Conservation (phyloP, 2,797 vertebrate species). For the Ctenopoma kingsleyae region DNA sequence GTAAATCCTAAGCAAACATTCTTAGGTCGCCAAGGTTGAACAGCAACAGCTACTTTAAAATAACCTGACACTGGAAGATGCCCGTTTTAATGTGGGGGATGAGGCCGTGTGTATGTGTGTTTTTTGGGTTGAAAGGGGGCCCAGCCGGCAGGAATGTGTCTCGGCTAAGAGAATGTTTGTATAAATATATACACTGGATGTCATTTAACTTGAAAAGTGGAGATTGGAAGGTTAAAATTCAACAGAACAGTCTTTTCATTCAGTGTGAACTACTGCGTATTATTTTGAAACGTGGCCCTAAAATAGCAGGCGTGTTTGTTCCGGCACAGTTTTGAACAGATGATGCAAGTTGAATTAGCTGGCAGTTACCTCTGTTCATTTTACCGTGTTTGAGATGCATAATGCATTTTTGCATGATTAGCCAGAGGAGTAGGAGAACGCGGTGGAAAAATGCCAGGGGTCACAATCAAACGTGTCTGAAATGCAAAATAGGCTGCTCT, state of each 20-base stretch:
- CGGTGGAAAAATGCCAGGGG: conserved; percentile 33
- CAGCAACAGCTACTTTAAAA: conserved; percentile 76
- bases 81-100: conserved; percentile 44
- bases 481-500: conserved; percentile 43
- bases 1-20: conserved; percentile 82
- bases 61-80: conserved; percentile 63
- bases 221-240: conserved; percentile 12
- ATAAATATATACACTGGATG: conserved; percentile 25
- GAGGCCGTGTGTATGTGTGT: neutral
- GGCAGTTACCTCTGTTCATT: conserved; percentile 32
- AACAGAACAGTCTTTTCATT: conserved; percentile 24
- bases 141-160: conserved; percentile 35
- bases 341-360: conserved; percentile 34
- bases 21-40: conserved; percentile 74
- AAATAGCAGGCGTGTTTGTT: conserved; percentile 24
- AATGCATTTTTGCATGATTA: conserved; percentile 22
- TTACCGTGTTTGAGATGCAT: conserved; percentile 34
- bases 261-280: neutral
- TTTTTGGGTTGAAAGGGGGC: conserved; percentile 1
- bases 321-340: conserved; percentile 27
- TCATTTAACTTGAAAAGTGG: conserved; percentile 15
- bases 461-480: conserved; percentile 43
- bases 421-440: conserved; percentile 11
- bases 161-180: conserved; percentile 41
- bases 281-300: neutral